Evolutionary conservation across 2,113 vertebrate species (phyloP).

Genomic region (Seriola dumerili): DNA sequence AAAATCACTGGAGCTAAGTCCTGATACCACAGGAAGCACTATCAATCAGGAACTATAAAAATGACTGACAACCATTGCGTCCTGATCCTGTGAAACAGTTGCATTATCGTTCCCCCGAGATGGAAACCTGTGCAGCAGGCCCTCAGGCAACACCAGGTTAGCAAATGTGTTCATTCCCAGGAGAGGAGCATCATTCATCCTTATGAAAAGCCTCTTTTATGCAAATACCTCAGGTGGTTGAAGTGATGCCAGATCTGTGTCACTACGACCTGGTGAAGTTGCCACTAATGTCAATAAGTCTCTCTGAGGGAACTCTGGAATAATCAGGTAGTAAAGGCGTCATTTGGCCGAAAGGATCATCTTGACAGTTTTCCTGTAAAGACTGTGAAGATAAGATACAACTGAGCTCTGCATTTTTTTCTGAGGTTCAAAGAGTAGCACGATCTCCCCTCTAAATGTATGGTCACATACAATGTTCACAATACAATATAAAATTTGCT

Average conservation of each 20-base stretch:
- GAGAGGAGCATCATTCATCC: slow-evolving; percentile 16
- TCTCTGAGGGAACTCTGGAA: slow-evolving; percentile 3
- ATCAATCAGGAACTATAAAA: neutral
- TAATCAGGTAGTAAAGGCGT: neutral
- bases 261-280: neutral
- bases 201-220: slow-evolving; percentile 14
- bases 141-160: slow-evolving; percentile 19
- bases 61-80: neutral
- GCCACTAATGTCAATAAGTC: slow-evolving; percentile 1
- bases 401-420: neutral
- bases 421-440: neutral
- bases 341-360: neutral
- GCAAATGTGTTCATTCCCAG: slow-evolving; percentile 10
- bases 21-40: neutral
- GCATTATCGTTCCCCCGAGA: slow-evolving; percentile 1
- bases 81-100: slow-evolving; percentile 31
- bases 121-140: slow-evolving; percentile 16
- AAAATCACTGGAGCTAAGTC: neutral
- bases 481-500: neutral
- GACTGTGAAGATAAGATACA: neutral
- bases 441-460: neutral
- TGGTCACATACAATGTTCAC: neutral
- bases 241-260: slow-evolving; percentile 18
- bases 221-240: neutral
- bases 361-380: neutral